A percentile compares a stretch with the other conserved stretches of the same genome.
These are phyloP conservation scores for Holacanthella duospinosa DNA, from an alignment of 2,888 invertebrate genomes.

Conservation along the genomic window DNA sequence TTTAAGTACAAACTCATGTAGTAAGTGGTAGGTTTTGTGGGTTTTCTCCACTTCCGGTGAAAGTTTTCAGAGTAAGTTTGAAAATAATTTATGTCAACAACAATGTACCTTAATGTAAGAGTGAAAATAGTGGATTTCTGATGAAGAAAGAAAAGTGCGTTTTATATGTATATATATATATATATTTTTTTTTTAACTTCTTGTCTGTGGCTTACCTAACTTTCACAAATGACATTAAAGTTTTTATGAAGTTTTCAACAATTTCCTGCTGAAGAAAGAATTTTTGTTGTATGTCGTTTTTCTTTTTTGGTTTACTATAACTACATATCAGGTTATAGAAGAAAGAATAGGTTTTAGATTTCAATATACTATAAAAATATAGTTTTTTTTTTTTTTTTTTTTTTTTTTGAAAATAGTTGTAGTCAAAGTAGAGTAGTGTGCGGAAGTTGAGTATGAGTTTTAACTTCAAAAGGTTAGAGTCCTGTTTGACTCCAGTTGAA, in stretches of 20 bases:
- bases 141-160: no score
- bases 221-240: no score
- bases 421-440: not conserved
- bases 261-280: not conserved
- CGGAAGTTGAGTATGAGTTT: constrained; percentile 1
- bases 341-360: not conserved
- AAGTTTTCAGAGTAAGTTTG: no score
- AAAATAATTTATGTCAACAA: not conserved
- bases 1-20: not conserved
- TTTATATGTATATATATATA: no score
- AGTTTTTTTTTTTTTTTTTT: not conserved
- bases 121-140: not conserved
- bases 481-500: not conserved
- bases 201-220: no score
- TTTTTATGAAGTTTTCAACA: not conserved
- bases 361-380: not conserved
- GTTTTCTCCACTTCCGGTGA: no score
- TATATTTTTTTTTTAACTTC: no score
- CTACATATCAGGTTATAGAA: no score
- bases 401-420: not conserved
- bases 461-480: constrained; percentile 2
- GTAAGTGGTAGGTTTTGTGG: no score
- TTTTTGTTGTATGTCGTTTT: no score
- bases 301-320: no score
- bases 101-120: not conserved